Conservation (phyloP, 1,140 invertebrate species). For the Drosophila sucinea region DNA sequence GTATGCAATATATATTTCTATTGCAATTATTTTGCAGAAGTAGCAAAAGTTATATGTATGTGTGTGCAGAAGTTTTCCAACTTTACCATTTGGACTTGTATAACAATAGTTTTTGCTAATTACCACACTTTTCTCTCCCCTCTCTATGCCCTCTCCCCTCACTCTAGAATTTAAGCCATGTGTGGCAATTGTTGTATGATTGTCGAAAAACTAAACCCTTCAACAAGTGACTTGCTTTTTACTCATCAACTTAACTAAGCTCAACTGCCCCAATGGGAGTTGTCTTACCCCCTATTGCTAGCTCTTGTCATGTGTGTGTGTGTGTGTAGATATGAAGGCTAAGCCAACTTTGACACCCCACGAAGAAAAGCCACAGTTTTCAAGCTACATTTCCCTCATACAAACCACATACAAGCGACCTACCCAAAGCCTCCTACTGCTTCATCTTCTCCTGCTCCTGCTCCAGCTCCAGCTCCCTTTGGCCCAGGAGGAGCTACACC, state of each 20-base stretch:
- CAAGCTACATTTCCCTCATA: slow-evolving; percentile 73
- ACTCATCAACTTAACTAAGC: slow-evolving; percentile 34
- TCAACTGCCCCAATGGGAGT: slow-evolving; percentile 43
- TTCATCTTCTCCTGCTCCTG: no score
- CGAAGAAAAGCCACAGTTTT: slow-evolving; percentile 68
- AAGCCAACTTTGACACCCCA: slow-evolving; percentile 65
- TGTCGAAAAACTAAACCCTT: slow-evolving; percentile 44
- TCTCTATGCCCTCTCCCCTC: background rate
- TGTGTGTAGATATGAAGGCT: slow-evolving; percentile 31
- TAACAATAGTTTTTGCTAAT: slow-evolving; percentile 50
- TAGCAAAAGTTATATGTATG: background rate
- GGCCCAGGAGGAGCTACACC: background rate
- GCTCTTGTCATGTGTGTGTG: slow-evolving; percentile 52
- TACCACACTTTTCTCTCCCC: background rate
- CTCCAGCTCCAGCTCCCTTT: background rate
- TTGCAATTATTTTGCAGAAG: background rate
- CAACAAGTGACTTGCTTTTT: slow-evolving; percentile 68
- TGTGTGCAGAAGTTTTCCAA: background rate
- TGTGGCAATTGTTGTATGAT: slow-evolving; percentile 4
- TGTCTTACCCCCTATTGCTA: slow-evolving; percentile 22
- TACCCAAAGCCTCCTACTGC: no score
- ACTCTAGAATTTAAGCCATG: background rate
- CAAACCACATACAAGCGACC: slow-evolving; percentile 12
- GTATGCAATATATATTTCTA: slow-evolving; percentile 1
- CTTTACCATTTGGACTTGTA: background rate